Evolutionary conservation across 2,888 invertebrate genomes (phyloP), one percentile per base, ranked within the genome.

Genomic region (Acanthosepion pharaonis): DNA sequence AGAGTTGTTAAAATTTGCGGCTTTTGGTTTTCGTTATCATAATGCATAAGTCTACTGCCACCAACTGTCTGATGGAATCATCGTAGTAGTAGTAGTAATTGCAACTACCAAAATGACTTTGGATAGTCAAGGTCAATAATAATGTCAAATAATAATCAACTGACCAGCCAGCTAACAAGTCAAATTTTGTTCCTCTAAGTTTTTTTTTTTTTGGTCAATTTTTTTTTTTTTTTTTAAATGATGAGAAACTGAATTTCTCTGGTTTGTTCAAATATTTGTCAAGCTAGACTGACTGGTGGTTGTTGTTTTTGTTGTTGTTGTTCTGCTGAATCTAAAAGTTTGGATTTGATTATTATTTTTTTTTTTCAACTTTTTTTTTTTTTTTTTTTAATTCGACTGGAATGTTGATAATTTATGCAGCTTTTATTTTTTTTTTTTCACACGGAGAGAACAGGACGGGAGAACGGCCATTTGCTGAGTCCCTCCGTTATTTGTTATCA

Each of bases 1-100:
- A 78, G 78, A 33, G 51, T 93, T 53, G 18, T 53, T 18, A 93
- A 93, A 93, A 51, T 93, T 93, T 93, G 53, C 93, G 93, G 93
- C 93, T 93, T 93, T 93, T 93, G 93, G 93, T 93, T 93, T 93
- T 93, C 93, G 18, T 18, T 93, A 53, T 93, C 93, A 53, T 42
- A n/a, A 28, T 93, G 59, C 59, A 59, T 59, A 51, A 8, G 20
- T 23, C 28, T 51, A 93, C 93, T 93, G 53, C 33, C 49, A 78
- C 78, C n/a, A 18, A 78, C 11, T 78, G n/a, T 15, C n/a, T 78
- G 15, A 78, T 78, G n/a, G 59, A 59, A 23, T 59, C 59, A 59
- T 59, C 18, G 20, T 92, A 42, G 92, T 20, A 93, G 93, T n/a
- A 15, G n/a, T 53, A 28, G n/a, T 55, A 55, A 5, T 55, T 18